Conservation (phyloP, 1,140 invertebrate species). For the Lithobius niger region DNA sequence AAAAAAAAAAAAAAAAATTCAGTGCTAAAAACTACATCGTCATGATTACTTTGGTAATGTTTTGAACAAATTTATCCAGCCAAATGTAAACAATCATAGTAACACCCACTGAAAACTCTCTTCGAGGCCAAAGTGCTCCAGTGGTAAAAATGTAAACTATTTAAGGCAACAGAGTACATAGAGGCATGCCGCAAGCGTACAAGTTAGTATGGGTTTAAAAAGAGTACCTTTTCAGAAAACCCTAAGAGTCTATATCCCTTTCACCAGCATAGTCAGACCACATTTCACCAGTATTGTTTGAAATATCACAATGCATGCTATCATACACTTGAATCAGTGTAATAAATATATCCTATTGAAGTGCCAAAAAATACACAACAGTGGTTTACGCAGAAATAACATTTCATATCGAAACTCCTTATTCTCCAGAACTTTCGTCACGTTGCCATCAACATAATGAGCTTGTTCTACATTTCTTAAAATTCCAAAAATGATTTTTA, state of each 20-base stretch:
- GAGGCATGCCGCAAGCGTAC: conserved; percentile 5
- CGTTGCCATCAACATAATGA: not conserved
- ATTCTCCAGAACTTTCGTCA: no score
- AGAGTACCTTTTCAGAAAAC: not conserved
- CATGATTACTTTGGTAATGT: no score
- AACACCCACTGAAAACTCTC: no score
- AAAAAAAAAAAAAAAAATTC: no score
- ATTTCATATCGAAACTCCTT: not conserved
- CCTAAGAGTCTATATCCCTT: not conserved
- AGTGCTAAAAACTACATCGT: no score
- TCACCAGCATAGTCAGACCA: not conserved
- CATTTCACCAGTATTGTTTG: not conserved
- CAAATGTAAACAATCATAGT: no score
- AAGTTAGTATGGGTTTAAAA: not conserved
- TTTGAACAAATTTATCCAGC: no score
- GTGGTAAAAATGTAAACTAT: not conserved
- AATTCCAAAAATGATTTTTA: not conserved
- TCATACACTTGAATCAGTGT: not conserved
- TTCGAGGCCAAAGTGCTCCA: no score
- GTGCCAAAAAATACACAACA: not conserved
- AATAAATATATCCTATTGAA: not conserved
- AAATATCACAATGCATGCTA: conserved; percentile 1
- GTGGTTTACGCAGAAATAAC: not conserved
- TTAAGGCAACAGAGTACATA: conserved; percentile 4
- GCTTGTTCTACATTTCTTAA: not conserved